Percentiles rank a stretch among this genome's conserved stretches.
Conservation (phyloP, 2,113 vertebrate genomes). For the Danionella cerebrum region DNA sequence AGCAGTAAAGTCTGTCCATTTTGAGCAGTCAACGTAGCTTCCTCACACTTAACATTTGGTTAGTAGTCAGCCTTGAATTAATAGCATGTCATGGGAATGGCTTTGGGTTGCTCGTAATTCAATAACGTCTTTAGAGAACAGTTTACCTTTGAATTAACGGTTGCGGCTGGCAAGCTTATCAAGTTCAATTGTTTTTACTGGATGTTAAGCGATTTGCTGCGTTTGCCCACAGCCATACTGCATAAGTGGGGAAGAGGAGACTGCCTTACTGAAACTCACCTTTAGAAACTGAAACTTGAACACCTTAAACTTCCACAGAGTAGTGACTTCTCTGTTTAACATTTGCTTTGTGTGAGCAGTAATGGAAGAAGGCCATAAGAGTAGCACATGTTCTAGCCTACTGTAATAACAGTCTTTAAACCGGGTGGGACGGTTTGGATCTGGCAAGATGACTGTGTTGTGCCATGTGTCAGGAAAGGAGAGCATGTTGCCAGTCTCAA, state of each 20-base stretch:
- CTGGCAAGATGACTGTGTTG: neutral
- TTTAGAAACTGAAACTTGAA: neutral
- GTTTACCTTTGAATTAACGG: too few relatives aligned
- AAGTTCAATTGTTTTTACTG: too few relatives aligned
- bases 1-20: too few relatives aligned
- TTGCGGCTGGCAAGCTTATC: too few relatives aligned
- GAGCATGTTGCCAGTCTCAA: neutral
- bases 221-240: too few relatives aligned
- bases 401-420: neutral
- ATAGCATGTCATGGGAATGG: too few relatives aligned
- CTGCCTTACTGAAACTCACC: neutral
- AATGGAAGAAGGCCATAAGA: neutral
- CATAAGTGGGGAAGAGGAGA: slow-evolving; percentile 1
- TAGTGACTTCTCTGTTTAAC: neutral
- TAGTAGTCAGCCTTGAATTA: too few relatives aligned
- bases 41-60: too few relatives aligned
- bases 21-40: too few relatives aligned
- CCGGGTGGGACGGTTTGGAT: neutral
- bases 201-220: too few relatives aligned
- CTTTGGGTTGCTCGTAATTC: too few relatives aligned
- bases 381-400: neutral
- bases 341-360: neutral
- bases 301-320: neutral
- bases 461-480: slow-evolving; percentile 8
- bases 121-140: too few relatives aligned